Conservation (phyloP, 2,113 vertebrate genomes). For the Toxotes chatareus region DNA sequence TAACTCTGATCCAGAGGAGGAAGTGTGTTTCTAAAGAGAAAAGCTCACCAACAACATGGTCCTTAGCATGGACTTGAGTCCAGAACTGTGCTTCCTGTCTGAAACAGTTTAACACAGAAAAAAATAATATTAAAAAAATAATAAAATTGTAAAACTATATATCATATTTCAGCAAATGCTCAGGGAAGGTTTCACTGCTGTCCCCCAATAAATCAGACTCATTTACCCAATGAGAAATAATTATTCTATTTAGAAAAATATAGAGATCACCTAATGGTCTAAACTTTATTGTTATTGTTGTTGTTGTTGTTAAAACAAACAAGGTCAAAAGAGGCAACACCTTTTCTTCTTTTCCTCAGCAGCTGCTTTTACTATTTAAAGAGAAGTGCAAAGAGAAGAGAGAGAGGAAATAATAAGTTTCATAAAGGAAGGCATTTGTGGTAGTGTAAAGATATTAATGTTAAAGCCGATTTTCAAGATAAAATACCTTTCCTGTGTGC, state of each 20-base stretch:
- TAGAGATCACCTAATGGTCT: not conserved
- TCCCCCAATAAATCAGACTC: not conserved
- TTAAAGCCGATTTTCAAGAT: not conserved
- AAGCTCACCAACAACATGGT: slow-evolving; percentile 78
- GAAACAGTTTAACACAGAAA: slow-evolving; percentile 26
- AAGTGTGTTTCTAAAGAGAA: slow-evolving; percentile 1
- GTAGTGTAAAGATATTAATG: not conserved
- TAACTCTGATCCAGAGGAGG: not conserved
- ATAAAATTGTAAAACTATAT: not conserved
- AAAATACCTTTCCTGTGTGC: slow-evolving; percentile 73
- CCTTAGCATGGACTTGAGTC: slow-evolving; percentile 70
- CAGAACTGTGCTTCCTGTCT: slow-evolving; percentile 81
- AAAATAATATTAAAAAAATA: no score
- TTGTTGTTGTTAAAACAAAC: not conserved
- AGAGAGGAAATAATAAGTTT: slow-evolving; percentile 9
- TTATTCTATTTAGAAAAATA: not conserved
- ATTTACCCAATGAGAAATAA: not conserved
- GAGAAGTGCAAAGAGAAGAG: not conserved
- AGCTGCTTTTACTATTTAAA: slow-evolving; percentile 68
- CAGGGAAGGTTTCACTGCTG: not conserved
- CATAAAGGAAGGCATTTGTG: not conserved
- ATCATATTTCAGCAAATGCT: not conserved
- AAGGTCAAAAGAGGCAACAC: slow-evolving; percentile 52
- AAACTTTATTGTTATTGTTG: not conserved
- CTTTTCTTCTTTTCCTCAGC: slow-evolving; percentile 74